Evolutionary conservation across 2,888 invertebrate genomes (phyloP).

Genomic region (Labia minor): DNA sequence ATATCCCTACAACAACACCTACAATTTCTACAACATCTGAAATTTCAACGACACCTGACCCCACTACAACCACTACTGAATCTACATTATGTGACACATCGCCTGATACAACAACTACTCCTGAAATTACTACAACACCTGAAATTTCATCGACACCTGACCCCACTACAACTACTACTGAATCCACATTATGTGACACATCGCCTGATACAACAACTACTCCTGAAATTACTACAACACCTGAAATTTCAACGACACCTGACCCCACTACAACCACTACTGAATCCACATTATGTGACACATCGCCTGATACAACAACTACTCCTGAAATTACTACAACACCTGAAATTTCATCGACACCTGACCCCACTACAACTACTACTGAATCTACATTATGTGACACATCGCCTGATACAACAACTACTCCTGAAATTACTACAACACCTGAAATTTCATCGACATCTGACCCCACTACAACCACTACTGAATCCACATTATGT

Average conservation of each 20-base stretch:
- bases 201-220: background rate
- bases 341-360: background rate
- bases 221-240: slow-evolving; percentile 13
- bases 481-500: background rate
- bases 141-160: background rate
- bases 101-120: background rate
- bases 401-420: background rate
- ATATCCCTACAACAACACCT: background rate
- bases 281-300: background rate
- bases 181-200: too few relatives aligned
- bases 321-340: too few relatives aligned
- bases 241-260: background rate
- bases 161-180: background rate
- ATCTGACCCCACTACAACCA: background rate
- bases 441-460: background rate
- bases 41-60: background rate
- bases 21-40: background rate
- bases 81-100: background rate
- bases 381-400: background rate
- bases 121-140: background rate
- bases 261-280: background rate
- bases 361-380: background rate
- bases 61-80: background rate
- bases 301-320: background rate
- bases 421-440: too few relatives aligned